Conservation (phyloP, 2,113 vertebrate species). For the Bos taurus region ARS-UCD2.0 NC_037349.1:47937501-47938000, state of each 20-base stretch:
- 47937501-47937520: not conserved
- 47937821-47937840: not conserved
- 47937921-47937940: not conserved
- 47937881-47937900: not conserved
- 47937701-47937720: not conserved
- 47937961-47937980: not conserved
- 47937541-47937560: not conserved
- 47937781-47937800: not conserved
- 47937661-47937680: not conserved
- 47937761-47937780: not conserved
- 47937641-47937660: not conserved
- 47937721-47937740: not conserved
- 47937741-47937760: not conserved
- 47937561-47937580: not conserved
- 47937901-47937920: not conserved
- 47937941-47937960: not conserved
- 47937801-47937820: not conserved
- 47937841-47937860: not conserved
- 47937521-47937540: constrained; percentile 17
- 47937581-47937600: not conserved
- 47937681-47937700: not conserved
- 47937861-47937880: not conserved
- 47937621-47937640: not conserved
- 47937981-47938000: not conserved
- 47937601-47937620: constrained; percentile 25